Evolutionary conservation across 1,140 invertebrate species (phyloP).

Genomic region (Lethocerus indicus): DNA sequence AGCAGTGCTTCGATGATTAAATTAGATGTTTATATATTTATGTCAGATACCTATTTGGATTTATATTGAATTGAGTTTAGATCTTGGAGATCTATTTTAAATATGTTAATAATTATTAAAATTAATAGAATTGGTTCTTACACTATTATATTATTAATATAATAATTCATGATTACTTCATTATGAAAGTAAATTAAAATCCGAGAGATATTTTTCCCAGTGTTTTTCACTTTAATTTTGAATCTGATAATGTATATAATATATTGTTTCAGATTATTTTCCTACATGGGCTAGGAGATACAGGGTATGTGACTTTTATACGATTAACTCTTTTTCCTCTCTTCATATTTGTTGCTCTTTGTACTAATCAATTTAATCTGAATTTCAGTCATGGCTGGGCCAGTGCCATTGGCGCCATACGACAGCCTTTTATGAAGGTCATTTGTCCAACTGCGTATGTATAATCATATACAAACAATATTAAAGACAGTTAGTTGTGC

Average conservation of each 20-base stretch:
- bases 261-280: constrained; percentile 31
- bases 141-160: constrained; percentile 7
- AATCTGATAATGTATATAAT: too few relatives aligned
- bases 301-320: constrained; percentile 25
- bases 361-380: constrained; percentile 7
- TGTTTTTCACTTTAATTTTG: too few relatives aligned
- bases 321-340: not conserved
- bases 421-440: constrained; percentile 72
- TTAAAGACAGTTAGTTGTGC: too few relatives aligned
- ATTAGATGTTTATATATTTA: too few relatives aligned
- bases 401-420: constrained; percentile 57
- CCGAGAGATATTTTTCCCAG: too few relatives aligned
- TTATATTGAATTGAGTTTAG: too few relatives aligned
- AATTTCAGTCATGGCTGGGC: constrained; percentile 81
- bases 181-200: too few relatives aligned
- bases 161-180: too few relatives aligned
- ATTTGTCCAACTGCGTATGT: constrained; percentile 85
- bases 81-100: not conserved
- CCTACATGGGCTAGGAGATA: constrained; percentile 35
- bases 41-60: too few relatives aligned
- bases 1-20: too few relatives aligned
- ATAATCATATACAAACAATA: constrained; percentile 10
- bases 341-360: not conserved
- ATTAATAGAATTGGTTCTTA: not conserved
- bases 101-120: not conserved